Evolutionary conservation across 2,888 invertebrate genomes (phyloP).

Genomic region (Teinopalpus imperialis): DNA sequence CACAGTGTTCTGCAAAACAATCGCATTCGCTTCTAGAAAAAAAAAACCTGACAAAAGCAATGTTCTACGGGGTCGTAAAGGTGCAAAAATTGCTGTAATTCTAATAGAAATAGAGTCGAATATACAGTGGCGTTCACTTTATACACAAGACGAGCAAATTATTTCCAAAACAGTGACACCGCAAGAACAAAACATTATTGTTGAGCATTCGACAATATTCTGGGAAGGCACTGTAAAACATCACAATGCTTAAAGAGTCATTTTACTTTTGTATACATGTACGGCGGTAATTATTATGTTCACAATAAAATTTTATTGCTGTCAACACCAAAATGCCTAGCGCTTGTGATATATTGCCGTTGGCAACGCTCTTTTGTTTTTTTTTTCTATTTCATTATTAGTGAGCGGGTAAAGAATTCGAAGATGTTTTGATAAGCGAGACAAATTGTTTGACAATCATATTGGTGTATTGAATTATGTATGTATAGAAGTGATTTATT

Average conservation of each 20-base stretch:
- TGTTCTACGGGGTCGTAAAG: neutral
- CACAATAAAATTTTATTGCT: conserved; percentile 26
- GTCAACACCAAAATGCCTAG: conserved; percentile 25
- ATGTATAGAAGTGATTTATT: conserved; percentile 7
- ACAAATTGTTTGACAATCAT: conserved; percentile 20
- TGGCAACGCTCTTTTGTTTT: conserved; percentile 10
- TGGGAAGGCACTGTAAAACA: conserved; percentile 43
- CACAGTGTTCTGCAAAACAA: conserved; percentile 21
- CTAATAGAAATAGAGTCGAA: neutral
- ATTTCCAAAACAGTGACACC: conserved; percentile 65
- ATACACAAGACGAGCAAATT: conserved; percentile 47
- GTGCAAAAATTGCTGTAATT: neutral
- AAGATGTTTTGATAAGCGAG: conserved; percentile 19
- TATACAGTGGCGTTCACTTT: neutral
- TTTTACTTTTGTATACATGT: conserved; percentile 29
- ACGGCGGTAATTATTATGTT: conserved; percentile 19
- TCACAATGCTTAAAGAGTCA: conserved; percentile 29
- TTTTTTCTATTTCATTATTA: conserved; percentile 10
- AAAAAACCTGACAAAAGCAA: conserved; percentile 19
- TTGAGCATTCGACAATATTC: conserved; percentile 41
- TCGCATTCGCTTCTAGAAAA: conserved; percentile 14
- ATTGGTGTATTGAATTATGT: conserved; percentile 7
- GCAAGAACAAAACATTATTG: conserved; percentile 47
- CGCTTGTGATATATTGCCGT: conserved; percentile 20
- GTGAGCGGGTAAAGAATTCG: conserved; percentile 7